Conservation (phyloP, 2,797 vertebrate genomes). For the Melanotaenia pygmaea region DNA sequence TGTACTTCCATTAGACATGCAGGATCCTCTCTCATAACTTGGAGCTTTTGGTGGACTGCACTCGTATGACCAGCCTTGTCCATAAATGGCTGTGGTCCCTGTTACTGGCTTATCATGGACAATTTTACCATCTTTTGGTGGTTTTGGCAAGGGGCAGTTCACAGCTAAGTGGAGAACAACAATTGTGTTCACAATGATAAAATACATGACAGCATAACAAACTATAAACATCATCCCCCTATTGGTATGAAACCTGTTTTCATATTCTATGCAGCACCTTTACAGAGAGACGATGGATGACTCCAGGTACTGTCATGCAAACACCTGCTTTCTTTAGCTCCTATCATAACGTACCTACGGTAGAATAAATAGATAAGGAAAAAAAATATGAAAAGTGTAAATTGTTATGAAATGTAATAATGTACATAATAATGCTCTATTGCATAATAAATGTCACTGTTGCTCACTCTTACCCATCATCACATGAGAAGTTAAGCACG, state of each 20-base stretch:
- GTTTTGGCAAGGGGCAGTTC: constrained; percentile 81
- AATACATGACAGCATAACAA: neutral
- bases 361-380: constrained; percentile 5
- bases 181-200: neutral
- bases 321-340: constrained; percentile 83
- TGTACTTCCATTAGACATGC: constrained; percentile 83
- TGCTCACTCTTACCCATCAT: constrained; percentile 83
- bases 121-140: constrained; percentile 81
- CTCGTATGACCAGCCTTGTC: constrained; percentile 80
- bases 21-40: constrained; percentile 83
- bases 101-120: constrained; percentile 54
- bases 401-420: neutral
- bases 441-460: neutral
- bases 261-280: constrained; percentile 76
- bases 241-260: neutral
- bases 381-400: neutral
- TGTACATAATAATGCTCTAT: neutral
- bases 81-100: constrained; percentile 66
- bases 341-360: constrained; percentile 86
- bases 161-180: constrained; percentile 76
- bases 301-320: constrained; percentile 87
- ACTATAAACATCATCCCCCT: neutral
- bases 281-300: constrained; percentile 78
- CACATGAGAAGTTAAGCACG: constrained; percentile 83
- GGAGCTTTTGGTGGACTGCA: constrained; percentile 84